phyloP scores from a whole-genome alignment of 2,888 invertebrate species.

The Blera fallax region DNA sequence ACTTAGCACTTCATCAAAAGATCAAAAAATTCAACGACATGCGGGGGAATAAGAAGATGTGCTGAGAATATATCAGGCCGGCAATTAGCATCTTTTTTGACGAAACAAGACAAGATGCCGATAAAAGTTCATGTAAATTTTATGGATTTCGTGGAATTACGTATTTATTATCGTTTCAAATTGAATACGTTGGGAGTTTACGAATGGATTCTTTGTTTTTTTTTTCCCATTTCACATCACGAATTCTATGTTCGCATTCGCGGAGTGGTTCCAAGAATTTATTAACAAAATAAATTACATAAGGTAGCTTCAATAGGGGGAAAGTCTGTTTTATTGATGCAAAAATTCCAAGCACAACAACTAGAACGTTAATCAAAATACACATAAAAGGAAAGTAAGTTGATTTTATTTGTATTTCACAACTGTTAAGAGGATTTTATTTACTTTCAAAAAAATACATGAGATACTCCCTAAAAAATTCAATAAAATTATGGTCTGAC shows the following conservation, averaged over 20 bases:
- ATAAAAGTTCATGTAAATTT: constrained; percentile 40
- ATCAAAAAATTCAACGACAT: constrained; percentile 4
- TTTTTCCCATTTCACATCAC: constrained; percentile 2
- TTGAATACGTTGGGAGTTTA: constrained; percentile 1
- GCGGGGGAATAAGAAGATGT: neutral
- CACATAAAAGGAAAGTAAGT: too few species aligned
- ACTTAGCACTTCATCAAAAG: constrained; percentile 25
- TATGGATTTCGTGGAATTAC: constrained; percentile 31
- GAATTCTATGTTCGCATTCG: neutral
- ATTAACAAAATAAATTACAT: neutral
- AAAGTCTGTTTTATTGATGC: neutral
- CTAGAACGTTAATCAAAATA: neutral
- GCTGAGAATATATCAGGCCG: constrained; percentile 34
- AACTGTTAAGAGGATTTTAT: too few species aligned
- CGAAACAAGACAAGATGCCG: constrained; percentile 10
- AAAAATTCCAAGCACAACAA: neutral
- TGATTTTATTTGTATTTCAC: neutral
- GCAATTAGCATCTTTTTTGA: constrained; percentile 33
- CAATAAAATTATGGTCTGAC: too few species aligned
- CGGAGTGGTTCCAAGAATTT: neutral
- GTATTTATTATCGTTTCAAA: constrained; percentile 38
- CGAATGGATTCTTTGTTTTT: neutral
- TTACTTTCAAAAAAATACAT: too few species aligned
- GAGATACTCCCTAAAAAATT: too few species aligned
- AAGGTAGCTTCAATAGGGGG: neutral